phyloP scores from a whole-genome alignment of 1,140 invertebrate genomes.

The Cotesia glomerata region DNA sequence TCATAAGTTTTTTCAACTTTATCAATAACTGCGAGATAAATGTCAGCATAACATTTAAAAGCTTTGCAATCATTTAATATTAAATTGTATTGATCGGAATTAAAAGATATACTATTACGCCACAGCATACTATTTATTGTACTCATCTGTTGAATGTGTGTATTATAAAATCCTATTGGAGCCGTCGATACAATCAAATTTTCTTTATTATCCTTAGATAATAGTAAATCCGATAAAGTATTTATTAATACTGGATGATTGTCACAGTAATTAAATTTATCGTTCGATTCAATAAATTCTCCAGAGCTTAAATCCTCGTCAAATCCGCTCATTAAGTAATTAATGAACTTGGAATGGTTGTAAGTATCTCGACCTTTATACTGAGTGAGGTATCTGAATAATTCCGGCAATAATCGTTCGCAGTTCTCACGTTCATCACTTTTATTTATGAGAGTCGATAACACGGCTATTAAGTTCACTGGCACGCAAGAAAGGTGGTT shows the following conservation, averaged over 20 bases:
- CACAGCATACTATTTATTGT: constrained; percentile 61
- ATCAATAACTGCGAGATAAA: constrained; percentile 41
- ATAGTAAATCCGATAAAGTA: constrained; percentile 47
- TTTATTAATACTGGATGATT: constrained; percentile 45
- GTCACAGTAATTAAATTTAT: constrained; percentile 29
- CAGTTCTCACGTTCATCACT: constrained; percentile 6
- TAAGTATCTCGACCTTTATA: constrained; percentile 41
- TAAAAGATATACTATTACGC: constrained; percentile 59
- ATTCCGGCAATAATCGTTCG: constrained; percentile 33
- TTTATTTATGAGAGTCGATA: constrained; percentile 36
- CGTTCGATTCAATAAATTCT: constrained; percentile 31
- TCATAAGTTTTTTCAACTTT: constrained; percentile 31
- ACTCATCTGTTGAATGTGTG: constrained; percentile 52
- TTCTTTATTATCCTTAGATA: constrained; percentile 25
- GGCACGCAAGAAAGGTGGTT: constrained; percentile 49
- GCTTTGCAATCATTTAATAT: constrained; percentile 43
- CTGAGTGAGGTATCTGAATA: constrained; percentile 38
- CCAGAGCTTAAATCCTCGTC: constrained; percentile 25
- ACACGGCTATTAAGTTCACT: constrained; percentile 41
- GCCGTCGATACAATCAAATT: constrained; percentile 38
- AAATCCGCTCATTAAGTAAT: neutral
- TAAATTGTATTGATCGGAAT: constrained; percentile 44
- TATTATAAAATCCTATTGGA: constrained; percentile 52
- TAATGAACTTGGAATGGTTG: constrained; percentile 19
- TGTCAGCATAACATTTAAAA: constrained; percentile 36